Evolutionary conservation across 2,888 invertebrate species (phyloP).

Genomic region (Amphipoea oculea): DNA sequence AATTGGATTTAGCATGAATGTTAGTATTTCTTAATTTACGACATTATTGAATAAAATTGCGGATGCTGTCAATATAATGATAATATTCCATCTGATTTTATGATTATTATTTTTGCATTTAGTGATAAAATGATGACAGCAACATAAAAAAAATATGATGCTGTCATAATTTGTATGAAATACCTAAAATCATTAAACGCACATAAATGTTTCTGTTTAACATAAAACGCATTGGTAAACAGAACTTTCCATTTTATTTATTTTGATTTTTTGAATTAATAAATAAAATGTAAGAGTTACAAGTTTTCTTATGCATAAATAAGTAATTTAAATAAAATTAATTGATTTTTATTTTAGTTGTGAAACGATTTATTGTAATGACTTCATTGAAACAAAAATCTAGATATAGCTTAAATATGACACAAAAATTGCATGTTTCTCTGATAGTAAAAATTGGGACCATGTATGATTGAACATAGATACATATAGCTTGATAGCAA

Average conservation of each 20-base stretch:
- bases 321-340: not conserved
- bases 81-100: not conserved
- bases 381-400: not conserved
- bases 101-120: slow-evolving; percentile 8
- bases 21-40: slow-evolving; percentile 34
- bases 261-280: not conserved
- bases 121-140: not conserved
- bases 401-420: not conserved
- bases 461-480: slow-evolving; percentile 26
- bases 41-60: slow-evolving; percentile 11
- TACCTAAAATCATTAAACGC: slow-evolving; percentile 1
- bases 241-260: slow-evolving; percentile 22
- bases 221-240: not conserved
- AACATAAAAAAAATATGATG: not conserved
- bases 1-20: slow-evolving; percentile 12
- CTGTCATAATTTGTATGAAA: not conserved
- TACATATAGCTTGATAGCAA: slow-evolving; percentile 31
- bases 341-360: not conserved
- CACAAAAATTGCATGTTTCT: not conserved
- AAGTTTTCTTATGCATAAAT: not conserved
- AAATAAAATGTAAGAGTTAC: not conserved
- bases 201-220: slow-evolving; percentile 13
- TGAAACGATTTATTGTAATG: not conserved
- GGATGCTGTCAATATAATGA: slow-evolving; percentile 1
- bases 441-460: slow-evolving; percentile 9